Evolutionary conservation across 1,140 invertebrate species (phyloP).

Genomic region (Mactra quadrangularis): DNA sequence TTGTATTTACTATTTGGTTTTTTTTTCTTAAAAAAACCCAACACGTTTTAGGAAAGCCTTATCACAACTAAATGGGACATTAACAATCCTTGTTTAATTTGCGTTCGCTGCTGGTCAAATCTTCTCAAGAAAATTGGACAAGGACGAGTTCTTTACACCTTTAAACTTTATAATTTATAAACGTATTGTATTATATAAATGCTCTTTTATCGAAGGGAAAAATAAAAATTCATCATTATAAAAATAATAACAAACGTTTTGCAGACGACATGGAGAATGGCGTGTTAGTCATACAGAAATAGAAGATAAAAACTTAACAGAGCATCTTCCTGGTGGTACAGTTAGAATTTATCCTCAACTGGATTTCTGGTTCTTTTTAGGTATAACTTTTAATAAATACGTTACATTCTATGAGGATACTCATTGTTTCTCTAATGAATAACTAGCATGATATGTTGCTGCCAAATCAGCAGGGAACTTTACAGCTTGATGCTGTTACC

Average conservation of each 20-base stretch:
- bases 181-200: no score
- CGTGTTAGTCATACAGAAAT: neutral
- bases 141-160: neutral
- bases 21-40: neutral
- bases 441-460: no score
- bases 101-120: neutral
- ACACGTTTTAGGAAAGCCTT: neutral
- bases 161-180: neutral
- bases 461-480: no score
- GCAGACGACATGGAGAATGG: constrained; percentile 39
- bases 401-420: no score
- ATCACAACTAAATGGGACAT: neutral
- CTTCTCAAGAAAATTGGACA: neutral
- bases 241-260: neutral
- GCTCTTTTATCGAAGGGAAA: no score
- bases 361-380: constrained; percentile 22
- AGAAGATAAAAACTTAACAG: constrained; percentile 34
- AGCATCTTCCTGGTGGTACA: constrained; percentile 12
- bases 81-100: neutral
- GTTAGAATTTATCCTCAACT: constrained; percentile 26
- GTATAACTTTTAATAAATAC: no score
- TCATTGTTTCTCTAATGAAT: no score
- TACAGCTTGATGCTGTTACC: no score
- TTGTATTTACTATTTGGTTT: neutral
- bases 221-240: neutral